Evolutionary conservation across 2,888 invertebrate genomes (phyloP).

Genomic region (Suillia variegata): DNA sequence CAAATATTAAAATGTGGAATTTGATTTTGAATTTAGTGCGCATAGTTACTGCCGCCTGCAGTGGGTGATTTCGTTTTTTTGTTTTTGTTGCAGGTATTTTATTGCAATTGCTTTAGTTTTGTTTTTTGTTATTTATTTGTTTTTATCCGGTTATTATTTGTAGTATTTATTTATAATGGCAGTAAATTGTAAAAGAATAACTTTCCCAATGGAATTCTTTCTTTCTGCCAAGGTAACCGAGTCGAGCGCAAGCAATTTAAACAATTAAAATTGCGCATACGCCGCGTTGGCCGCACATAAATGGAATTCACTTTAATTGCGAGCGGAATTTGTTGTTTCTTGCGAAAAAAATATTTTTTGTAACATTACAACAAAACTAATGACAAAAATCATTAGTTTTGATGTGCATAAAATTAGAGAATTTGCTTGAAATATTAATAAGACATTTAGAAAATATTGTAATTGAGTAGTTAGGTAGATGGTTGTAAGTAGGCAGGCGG

Average conservation of each 20-base stretch:
- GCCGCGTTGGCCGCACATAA: slow-evolving; percentile 22
- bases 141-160: too few relatives aligned
- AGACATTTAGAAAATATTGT: too few relatives aligned
- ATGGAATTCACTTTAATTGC: too few relatives aligned
- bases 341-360: too few relatives aligned
- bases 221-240: not conserved
- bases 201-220: not conserved
- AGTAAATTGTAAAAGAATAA: slow-evolving; percentile 29
- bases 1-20: not conserved
- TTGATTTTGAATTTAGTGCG: slow-evolving; percentile 12
- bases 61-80: not conserved
- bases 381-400: too few relatives aligned
- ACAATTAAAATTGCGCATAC: slow-evolving; percentile 40
- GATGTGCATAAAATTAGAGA: not conserved
- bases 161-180: slow-evolving; percentile 45
- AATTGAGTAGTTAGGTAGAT: too few relatives aligned
- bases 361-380: too few relatives aligned
- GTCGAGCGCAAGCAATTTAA: not conserved
- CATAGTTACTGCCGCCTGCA: not conserved
- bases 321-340: slow-evolving; percentile 12
- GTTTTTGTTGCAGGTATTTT: not conserved
- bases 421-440: not conserved
- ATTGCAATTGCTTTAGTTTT: not conserved
- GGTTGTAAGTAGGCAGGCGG: too few relatives aligned
- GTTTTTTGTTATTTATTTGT: too few relatives aligned